Percentiles rank a stretch among this genome's conserved stretches.
phyloP scores from a whole-genome alignment of 2,888 invertebrate genomes.

The Choristoneura rosaceana region DNA sequence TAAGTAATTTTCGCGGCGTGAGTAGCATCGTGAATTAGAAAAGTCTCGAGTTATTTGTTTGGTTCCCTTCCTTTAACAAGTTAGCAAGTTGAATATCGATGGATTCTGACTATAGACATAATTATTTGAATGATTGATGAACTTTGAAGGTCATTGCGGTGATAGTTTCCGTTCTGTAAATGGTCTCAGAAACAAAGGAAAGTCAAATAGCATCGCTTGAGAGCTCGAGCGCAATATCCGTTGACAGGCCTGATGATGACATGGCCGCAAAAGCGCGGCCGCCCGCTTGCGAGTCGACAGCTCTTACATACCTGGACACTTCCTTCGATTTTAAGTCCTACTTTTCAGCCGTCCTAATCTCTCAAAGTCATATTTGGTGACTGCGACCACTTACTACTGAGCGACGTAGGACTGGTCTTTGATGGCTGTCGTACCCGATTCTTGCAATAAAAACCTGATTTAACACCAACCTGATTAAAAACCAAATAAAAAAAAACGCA shows the following conservation, averaged over 20 bases:
- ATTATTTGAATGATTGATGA: slow-evolving; percentile 5
- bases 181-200: not conserved
- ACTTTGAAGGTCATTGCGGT: not conserved
- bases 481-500: no score
- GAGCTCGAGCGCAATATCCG: not conserved
- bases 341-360: not conserved
- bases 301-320: not conserved
- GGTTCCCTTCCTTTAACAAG: slow-evolving; percentile 4
- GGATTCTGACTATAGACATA: not conserved
- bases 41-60: slow-evolving; percentile 14
- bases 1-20: slow-evolving; percentile 14
- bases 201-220: not conserved
- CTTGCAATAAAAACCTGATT: no score
- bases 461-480: no score
- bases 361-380: no score
- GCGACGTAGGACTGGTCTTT: no score
- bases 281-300: not conserved
- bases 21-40: slow-evolving; percentile 12
- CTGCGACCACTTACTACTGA: no score
- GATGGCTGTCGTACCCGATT: no score
- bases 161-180: not conserved
- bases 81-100: slow-evolving; percentile 10
- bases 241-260: not conserved
- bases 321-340: not conserved
- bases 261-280: not conserved